phyloP scores from a whole-genome alignment of 2,888 invertebrate species.

The Blomia tropicalis region DNA sequence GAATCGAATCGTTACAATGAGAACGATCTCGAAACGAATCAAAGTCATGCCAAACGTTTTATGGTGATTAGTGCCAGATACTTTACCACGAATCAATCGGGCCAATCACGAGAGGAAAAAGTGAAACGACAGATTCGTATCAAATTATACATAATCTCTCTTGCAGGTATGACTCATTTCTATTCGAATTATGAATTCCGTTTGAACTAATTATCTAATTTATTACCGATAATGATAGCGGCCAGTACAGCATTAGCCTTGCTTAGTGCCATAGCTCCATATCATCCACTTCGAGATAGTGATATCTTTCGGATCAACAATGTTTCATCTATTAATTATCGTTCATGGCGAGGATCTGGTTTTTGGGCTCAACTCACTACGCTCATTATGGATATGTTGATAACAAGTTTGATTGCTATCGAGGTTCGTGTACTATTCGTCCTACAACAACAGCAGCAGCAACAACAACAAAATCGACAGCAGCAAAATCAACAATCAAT shows the following conservation, averaged over 20 bases:
- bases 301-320: not conserved
- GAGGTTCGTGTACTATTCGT: slow-evolving; percentile 15
- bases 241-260: not conserved
- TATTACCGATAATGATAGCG: too few species aligned
- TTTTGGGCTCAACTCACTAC: slow-evolving; percentile 6
- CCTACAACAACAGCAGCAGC: not conserved
- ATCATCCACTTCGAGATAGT: not conserved
- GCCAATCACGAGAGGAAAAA: not conserved
- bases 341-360: not conserved
- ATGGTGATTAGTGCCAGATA: not conserved
- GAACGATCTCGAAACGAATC: not conserved
- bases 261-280: not conserved
- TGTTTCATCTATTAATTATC: not conserved
- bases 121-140: not conserved
- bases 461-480: too few species aligned
- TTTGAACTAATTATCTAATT: too few species aligned
- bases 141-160: not conserved
- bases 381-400: not conserved
- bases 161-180: not conserved
- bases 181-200: not conserved
- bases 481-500: too few species aligned
- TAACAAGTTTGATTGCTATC: slow-evolving; percentile 1
- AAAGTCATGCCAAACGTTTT: not conserved
- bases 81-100: not conserved
- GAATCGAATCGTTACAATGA: not conserved